Conservation (phyloP, 2,888 invertebrate genomes). For the Euzophera pinguis region DNA sequence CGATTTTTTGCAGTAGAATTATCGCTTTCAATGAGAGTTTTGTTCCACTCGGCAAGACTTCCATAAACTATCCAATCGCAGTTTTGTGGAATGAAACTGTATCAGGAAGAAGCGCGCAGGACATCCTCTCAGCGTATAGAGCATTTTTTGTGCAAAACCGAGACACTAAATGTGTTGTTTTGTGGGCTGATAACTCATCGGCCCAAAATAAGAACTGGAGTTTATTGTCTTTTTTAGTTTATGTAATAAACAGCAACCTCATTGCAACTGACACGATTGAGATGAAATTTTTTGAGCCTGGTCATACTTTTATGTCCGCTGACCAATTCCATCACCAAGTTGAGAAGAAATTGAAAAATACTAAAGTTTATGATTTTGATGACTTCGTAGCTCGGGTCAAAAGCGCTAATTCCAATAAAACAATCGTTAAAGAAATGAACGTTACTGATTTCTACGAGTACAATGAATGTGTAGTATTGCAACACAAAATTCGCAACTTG, state of each 20-base stretch:
- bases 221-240: constrained; percentile 11
- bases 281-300: not conserved
- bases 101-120: not conserved
- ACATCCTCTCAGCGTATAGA: not conserved
- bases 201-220: constrained; percentile 19
- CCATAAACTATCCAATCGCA: not conserved
- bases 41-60: not conserved
- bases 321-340: not conserved
- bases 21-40: not conserved
- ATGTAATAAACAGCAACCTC: constrained; percentile 11
- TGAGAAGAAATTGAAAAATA: not conserved
- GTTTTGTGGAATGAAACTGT: not conserved
- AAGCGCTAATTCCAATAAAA: not conserved
- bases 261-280: not conserved
- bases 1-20: not conserved
- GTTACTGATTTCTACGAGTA: not conserved
- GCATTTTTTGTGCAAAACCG: not conserved
- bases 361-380: not conserved
- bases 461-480: not conserved
- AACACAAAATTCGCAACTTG: not conserved
- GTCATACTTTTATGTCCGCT: not conserved
- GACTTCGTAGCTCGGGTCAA: not conserved
- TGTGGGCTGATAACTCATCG: constrained; percentile 16
- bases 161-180: constrained; percentile 1
- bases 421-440: not conserved